A percentile compares a stretch with the other conserved stretches of the same genome.
phyloP scores from a whole-genome alignment of 1,140 invertebrate genomes.

The Druon quercuslanigerum region DNA sequence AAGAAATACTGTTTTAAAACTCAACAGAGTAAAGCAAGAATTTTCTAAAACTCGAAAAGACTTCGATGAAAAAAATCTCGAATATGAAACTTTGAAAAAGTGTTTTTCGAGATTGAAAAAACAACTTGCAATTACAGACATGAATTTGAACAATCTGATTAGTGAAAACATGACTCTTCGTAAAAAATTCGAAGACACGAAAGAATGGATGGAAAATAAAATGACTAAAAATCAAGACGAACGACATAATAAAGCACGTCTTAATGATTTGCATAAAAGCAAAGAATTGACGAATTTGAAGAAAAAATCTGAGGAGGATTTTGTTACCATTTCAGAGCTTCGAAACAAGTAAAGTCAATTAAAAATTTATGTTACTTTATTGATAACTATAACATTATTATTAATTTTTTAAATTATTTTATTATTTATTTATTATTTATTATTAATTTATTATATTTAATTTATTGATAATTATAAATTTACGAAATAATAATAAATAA shows the following conservation, averaged over 20 bases:
- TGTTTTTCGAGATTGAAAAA: conserved; percentile 45
- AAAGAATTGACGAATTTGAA: conserved; percentile 51
- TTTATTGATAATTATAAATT: too few relatives aligned
- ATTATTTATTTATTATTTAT: neutral
- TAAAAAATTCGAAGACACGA: conserved; percentile 51
- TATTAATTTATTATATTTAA: too few relatives aligned
- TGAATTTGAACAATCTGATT: conserved; percentile 47
- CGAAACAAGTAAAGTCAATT: conserved; percentile 43
- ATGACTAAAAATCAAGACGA: conserved; percentile 37
- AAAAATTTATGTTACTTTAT: neutral
- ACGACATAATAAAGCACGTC: conserved; percentile 34
- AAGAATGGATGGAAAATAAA: conserved; percentile 43
- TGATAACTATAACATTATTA: neutral
- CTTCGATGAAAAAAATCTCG: conserved; percentile 39
- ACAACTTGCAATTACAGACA: conserved; percentile 46
- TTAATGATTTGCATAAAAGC: conserved; percentile 41
- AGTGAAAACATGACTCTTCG: conserved; percentile 44
- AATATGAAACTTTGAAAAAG: conserved; percentile 44
- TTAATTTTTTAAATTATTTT: too few relatives aligned
- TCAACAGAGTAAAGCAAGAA: conserved; percentile 45
- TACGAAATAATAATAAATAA: too few relatives aligned
- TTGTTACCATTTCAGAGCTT: conserved; percentile 42
- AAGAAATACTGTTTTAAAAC: conserved; percentile 30
- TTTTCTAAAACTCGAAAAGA: conserved; percentile 33
- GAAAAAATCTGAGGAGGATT: conserved; percentile 52